Evolutionary conservation across 1,140 invertebrate genomes (phyloP).

Genomic region (Macrosteles quadrilineatus): DNA sequence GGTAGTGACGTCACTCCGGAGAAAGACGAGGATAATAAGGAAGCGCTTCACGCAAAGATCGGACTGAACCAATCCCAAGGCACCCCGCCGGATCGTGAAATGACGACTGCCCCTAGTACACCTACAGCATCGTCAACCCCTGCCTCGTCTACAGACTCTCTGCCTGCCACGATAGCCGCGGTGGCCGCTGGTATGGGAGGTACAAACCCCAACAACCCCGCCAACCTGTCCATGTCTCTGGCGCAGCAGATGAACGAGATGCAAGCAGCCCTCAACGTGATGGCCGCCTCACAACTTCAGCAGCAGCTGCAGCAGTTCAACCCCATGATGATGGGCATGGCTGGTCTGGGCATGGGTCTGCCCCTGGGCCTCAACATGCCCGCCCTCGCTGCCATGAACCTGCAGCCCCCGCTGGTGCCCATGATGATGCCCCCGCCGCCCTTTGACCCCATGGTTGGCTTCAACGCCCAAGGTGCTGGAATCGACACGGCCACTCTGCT

Average conservation of each 20-base stretch:
- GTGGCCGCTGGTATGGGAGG: constrained; percentile 42
- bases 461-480: constrained; percentile 44
- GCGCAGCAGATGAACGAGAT: constrained; percentile 82
- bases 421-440: constrained; percentile 86
- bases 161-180: constrained; percentile 52
- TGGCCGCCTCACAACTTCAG: constrained; percentile 77
- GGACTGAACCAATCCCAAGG: constrained; percentile 32
- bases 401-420: constrained; percentile 83
- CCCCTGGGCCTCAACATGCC: constrained; percentile 81
- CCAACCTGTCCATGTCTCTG: constrained; percentile 57
- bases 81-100: constrained; percentile 54
- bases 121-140: constrained; percentile 61
- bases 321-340: constrained; percentile 77
- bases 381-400: constrained; percentile 82
- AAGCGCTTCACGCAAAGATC: constrained; percentile 51
- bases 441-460: constrained; percentile 63
- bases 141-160: constrained; percentile 61
- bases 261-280: constrained; percentile 82
- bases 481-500: constrained; percentile 53
- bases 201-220: constrained; percentile 23
- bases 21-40: constrained; percentile 58
- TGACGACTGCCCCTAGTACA: constrained; percentile 60
- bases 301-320: constrained; percentile 78
- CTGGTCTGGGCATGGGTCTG: constrained; percentile 67
- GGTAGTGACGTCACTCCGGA: constrained; percentile 51